Evolutionary conservation across 2,113 vertebrate genomes (phyloP).

Genomic region (Peromyscus californicus): DNA sequence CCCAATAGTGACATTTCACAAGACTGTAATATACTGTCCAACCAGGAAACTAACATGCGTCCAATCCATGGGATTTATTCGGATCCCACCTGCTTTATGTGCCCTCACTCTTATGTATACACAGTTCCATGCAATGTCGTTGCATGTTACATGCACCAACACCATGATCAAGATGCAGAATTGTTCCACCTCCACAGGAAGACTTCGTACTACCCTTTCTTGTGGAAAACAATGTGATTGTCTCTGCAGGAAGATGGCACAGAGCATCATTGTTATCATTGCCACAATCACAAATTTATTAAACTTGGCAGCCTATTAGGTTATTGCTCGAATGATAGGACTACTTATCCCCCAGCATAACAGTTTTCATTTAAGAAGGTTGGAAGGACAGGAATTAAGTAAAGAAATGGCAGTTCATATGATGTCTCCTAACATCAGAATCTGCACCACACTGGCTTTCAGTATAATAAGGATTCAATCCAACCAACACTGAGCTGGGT

Average conservation of each 20-base stretch:
- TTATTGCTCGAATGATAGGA: background rate
- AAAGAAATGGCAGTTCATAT: background rate
- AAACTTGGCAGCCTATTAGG: background rate
- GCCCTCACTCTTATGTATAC: background rate
- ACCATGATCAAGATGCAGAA: background rate
- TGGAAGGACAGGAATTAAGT: background rate
- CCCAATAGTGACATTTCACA: background rate
- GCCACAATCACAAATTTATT: background rate
- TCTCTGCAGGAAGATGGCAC: background rate
- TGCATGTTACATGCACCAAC: background rate
- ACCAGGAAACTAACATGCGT: background rate
- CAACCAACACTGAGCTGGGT: background rate
- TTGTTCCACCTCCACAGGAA: background rate
- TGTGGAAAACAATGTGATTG: background rate
- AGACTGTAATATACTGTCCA: background rate
- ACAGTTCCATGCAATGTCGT: background rate
- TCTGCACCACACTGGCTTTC: background rate
- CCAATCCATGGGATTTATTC: background rate
- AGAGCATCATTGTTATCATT: background rate
- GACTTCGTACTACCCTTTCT: background rate
- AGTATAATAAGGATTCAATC: background rate
- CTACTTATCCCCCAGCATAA: background rate
- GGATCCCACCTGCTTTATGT: background rate
- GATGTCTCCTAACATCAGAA: background rate
- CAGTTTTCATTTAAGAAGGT: constrained; percentile 22